Evolutionary conservation across 2,888 invertebrate genomes (phyloP), one percentile per base, ranked within the genome.

Genomic region (Zygothrica quintamaculata): DNA sequence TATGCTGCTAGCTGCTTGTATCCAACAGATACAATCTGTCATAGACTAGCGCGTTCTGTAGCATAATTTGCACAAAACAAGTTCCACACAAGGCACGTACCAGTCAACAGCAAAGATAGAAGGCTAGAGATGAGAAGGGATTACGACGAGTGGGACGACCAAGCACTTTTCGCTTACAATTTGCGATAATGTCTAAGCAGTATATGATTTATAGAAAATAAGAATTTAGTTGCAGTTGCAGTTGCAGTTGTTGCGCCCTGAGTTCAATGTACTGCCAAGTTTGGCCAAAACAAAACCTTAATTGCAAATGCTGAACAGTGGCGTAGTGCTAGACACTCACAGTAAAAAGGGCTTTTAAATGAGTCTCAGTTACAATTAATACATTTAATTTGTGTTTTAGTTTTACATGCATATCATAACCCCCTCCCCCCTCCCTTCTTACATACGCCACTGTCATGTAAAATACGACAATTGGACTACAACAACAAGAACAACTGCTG

Each of bases 21-120:
- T 78, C 60, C 76, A 46, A 57, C 70, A 81, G 87, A 79, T 79
- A 86, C 66, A 75, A 79, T 78, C 82, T 81, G 85, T 67, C 84
- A 74, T 61, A 68, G 67, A 48, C 64, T 68, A 70, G 58, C 62
- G 75, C 79, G 67, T 59, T 67, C 65, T 77, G 64, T 57, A 76
- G 72, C 77, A 85, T 79, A 80, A 80, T 80, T 84, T 80, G 74
- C 64, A 61, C 64, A 65, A 70, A 72, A 67, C 74, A 75, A 84
- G 84, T 75, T 48, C 29, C 61, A 53, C 51, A 52, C 57, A 15
- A 57, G 53, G 53, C 76, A 74, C 76, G 71, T 65, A n/a, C n/a
- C n/a, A n/a, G n/a, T n/a, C n/a, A n/a, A n/a, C n/a, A 29, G 33
- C 26, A 42, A 13, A 18, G 36, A 11, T n/a, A 0, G 12, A 12